Percentiles rank a stretch among this genome's conserved stretches.
Conservation (phyloP, 2,888 invertebrate genomes). For the Sepiola atlantica region DNA sequence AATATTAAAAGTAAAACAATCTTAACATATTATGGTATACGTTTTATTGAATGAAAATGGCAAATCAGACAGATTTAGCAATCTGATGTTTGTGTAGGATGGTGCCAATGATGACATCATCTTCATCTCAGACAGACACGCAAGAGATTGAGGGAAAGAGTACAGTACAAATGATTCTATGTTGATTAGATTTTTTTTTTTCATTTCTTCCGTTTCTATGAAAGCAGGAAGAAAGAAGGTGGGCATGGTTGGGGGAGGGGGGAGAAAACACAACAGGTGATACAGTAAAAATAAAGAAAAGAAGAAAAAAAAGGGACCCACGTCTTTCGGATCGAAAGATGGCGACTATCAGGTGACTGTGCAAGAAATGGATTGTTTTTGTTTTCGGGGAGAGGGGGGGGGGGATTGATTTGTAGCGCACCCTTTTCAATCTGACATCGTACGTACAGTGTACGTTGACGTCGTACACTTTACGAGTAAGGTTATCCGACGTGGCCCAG, state of each 20-base stretch:
- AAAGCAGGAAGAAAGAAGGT: neutral
- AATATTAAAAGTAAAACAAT: too few relatives aligned
- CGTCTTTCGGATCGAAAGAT: neutral
- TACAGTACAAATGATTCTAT: neutral
- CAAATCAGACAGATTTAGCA: neutral
- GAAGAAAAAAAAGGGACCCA: neutral
- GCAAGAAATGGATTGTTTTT: neutral
- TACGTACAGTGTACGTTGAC: neutral
- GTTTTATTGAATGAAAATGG: neutral
- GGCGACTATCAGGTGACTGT: neutral
- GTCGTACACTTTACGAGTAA: neutral
- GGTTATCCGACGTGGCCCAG: too few relatives aligned
- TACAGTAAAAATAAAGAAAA: neutral
- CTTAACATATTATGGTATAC: too few relatives aligned
- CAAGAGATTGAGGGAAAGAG: neutral
- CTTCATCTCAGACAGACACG: neutral
- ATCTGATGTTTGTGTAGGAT: neutral
- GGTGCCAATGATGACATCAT: conserved; percentile 20
- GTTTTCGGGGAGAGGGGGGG: too few relatives aligned
- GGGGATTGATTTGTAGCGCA: neutral
- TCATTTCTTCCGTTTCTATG: neutral
- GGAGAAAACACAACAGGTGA: neutral
- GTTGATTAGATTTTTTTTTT: neutral
- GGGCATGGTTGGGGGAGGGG: too few relatives aligned
- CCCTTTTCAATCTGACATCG: neutral